phyloP scores from a whole-genome alignment of 2,888 invertebrate species.

The Mesodorylaimus sp. region DNA sequence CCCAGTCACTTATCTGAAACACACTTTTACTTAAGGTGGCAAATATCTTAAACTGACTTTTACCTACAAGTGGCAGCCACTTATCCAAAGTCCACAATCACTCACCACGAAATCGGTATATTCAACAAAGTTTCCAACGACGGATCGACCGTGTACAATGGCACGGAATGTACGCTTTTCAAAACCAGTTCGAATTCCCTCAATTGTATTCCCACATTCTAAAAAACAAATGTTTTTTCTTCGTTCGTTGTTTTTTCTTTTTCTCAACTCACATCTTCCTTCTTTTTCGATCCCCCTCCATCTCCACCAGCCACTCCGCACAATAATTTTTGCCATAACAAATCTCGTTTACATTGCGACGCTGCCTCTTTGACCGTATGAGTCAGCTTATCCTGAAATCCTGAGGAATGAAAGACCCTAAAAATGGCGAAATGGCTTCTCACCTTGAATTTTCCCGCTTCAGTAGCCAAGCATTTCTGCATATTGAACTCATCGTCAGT shows the following conservation, averaged over 20 bases:
- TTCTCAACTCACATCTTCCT: constrained; percentile 1
- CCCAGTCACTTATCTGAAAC: too few relatives aligned
- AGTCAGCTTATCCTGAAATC: constrained; percentile 5
- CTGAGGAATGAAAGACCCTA: neutral
- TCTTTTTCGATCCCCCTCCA: neutral
- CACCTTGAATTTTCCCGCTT: neutral
- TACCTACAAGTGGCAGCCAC: too few relatives aligned
- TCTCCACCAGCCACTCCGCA: neutral
- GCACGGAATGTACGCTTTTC: constrained; percentile 5
- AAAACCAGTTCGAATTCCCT: constrained; percentile 9
- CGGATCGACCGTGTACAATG: constrained; percentile 5
- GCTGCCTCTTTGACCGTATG: constrained; percentile 13
- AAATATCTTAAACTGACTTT: too few relatives aligned
- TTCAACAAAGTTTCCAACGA: constrained; percentile 1
- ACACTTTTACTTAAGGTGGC: too few relatives aligned
- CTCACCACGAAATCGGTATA: neutral
- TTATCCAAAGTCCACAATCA: too few relatives aligned
- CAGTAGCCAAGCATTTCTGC: constrained; percentile 11
- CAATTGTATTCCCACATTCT: neutral
- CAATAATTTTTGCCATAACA: constrained; percentile 11
- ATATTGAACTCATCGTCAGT: constrained; percentile 16
- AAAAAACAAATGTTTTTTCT: neutral
- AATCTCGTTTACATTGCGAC: constrained; percentile 13
- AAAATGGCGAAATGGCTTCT: neutral
- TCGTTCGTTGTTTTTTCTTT: too few relatives aligned